These are phyloP conservation scores for Amblyopsis rosae DNA, from an alignment of 2,113 vertebrate genomes.

Conservation along the genomic window DNA sequence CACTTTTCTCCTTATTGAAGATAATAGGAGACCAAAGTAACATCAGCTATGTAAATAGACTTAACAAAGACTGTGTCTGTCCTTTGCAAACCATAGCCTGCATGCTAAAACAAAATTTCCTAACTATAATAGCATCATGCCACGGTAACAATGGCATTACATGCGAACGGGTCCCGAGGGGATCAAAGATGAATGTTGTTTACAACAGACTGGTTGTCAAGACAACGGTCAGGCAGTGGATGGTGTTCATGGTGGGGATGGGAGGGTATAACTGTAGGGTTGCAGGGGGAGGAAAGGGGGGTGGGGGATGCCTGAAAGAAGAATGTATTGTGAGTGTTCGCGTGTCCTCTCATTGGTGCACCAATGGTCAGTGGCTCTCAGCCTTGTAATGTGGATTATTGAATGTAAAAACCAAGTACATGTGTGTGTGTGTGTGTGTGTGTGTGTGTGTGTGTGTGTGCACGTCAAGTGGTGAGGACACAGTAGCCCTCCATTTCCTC, in stretches of 20 bases:
- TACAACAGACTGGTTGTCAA: conserved; percentile 29
- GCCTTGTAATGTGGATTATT: conserved; percentile 11
- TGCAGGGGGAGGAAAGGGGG: neutral
- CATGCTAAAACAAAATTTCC: neutral
- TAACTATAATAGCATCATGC: conserved; percentile 17
- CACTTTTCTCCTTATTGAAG: too few species aligned
- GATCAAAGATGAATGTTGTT: conserved; percentile 20
- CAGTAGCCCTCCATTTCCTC: conserved; percentile 31
- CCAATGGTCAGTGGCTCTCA: conserved; percentile 20
- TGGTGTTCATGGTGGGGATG: neutral
- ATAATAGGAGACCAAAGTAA: too few species aligned
- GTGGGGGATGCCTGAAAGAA: neutral
- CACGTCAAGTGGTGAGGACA: conserved; percentile 20
- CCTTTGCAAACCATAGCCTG: too few species aligned
- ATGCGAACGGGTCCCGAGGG: neutral
- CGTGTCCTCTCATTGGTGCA: conserved; percentile 29
- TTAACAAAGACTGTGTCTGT: too few species aligned
- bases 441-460: neutral
- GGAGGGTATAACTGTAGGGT: too few species aligned
- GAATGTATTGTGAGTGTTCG: neutral
- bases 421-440: neutral
- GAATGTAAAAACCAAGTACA: conserved; percentile 17
- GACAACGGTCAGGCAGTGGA: neutral
- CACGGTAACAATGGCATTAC: conserved; percentile 31
- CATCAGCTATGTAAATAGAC: too few species aligned